Evolutionary conservation across 1,140 invertebrate genomes (phyloP).

Genomic region (Polypedilum pembai): DNA sequence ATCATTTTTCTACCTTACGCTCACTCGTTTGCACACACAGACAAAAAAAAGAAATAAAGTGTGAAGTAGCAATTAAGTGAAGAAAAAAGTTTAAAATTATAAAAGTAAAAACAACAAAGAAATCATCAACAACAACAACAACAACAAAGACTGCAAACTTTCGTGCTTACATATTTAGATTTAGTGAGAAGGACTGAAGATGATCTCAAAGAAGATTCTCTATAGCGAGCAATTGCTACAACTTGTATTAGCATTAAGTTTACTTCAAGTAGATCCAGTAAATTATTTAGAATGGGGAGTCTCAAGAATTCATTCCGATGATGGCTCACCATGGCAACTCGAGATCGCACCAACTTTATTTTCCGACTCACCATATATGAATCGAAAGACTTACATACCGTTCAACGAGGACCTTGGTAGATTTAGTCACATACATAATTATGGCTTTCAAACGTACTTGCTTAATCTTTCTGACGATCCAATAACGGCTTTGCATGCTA

Average conservation of each 20-base stretch:
- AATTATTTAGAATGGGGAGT: constrained; percentile 47
- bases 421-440: constrained; percentile 44
- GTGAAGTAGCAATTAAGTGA: too few relatives aligned
- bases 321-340: constrained; percentile 52
- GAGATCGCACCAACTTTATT: constrained; percentile 48
- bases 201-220: constrained; percentile 63
- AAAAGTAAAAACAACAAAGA: neutral
- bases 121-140: constrained; percentile 30
- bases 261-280: constrained; percentile 63
- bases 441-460: constrained; percentile 52
- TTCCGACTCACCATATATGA: constrained; percentile 57
- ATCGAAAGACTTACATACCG: constrained; percentile 58
- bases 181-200: constrained; percentile 36
- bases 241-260: constrained; percentile 62
- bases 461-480: constrained; percentile 46
- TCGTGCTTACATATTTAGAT: neutral
- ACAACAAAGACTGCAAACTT: constrained; percentile 29
- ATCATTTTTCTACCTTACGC: too few relatives aligned
- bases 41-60: too few relatives aligned
- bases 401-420: constrained; percentile 52
- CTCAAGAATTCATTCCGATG: constrained; percentile 46
- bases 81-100: too few relatives aligned
- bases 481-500: neutral
- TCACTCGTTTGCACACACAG: too few relatives aligned
- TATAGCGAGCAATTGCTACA: constrained; percentile 67